Conservation (phyloP, 1,140 invertebrate species). For the Aphidius gifuensis region DNA sequence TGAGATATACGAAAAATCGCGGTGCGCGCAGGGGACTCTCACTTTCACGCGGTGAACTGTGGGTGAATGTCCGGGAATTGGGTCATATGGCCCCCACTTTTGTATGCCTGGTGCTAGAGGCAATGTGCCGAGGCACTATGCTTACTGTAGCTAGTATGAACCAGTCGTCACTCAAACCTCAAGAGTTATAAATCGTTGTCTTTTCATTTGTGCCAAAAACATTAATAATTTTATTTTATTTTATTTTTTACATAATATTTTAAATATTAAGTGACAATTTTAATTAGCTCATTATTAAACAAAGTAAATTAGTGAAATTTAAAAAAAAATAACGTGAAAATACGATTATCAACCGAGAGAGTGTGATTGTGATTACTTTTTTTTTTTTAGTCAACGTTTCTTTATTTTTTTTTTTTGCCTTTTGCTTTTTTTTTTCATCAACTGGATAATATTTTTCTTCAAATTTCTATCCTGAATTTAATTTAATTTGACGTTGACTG, state of each 20-base stretch:
- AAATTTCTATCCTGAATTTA: no score
- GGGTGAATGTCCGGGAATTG: constrained; percentile 58
- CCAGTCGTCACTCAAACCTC: constrained; percentile 52
- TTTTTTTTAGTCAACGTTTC: constrained; percentile 22
- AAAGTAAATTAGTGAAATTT: neutral
- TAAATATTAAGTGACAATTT: constrained; percentile 1
- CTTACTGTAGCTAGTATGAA: constrained; percentile 49
- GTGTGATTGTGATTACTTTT: neutral
- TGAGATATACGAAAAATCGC: constrained; percentile 19
- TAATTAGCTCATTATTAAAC: no score
- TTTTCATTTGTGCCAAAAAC: constrained; percentile 20
- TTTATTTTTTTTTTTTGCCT: constrained; percentile 36
- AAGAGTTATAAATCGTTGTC: constrained; percentile 46
- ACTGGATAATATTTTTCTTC: no score
- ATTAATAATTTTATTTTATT: neutral
- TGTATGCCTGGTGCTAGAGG: constrained; percentile 38
- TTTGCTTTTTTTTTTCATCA: constrained; percentile 15
- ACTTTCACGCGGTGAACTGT: constrained; percentile 58
- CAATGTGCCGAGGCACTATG: constrained; percentile 49
- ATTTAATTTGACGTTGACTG: constrained; percentile 12
- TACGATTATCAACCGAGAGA: neutral
- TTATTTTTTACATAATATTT: neutral
- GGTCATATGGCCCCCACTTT: constrained; percentile 55
- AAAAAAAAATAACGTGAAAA: neutral
- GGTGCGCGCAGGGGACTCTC: constrained; percentile 49